These are phyloP conservation scores for Trachurus trachurus DNA, from an alignment of 2,797 vertebrate genomes.

Conservation along the genomic window DNA sequence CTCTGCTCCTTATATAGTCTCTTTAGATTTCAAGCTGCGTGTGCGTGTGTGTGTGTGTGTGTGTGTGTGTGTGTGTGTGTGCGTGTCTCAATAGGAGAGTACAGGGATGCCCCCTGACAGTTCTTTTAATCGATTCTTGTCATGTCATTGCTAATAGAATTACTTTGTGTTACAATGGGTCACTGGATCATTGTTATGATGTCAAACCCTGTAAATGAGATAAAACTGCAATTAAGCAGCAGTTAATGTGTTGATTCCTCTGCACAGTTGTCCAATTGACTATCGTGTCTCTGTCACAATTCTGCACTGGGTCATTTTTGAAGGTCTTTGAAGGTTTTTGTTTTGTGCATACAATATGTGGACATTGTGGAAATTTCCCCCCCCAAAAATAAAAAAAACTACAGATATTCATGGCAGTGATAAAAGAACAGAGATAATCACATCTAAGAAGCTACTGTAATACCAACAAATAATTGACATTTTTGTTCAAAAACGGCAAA, in stretches of 20 bases:
- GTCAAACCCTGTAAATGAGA: not conserved
- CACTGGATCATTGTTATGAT: not conserved
- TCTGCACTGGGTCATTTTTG: not conserved
- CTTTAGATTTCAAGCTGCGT: constrained; percentile 57
- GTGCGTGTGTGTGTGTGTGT: constrained; percentile 40
- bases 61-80: constrained; percentile 37
- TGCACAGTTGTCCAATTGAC: not conserved
- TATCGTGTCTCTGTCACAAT: not conserved
- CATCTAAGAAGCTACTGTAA: not conserved
- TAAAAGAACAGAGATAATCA: not conserved
- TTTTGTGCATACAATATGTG: not conserved
- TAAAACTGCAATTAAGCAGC: not conserved
- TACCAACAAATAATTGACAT: not conserved
- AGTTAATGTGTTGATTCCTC: not conserved
- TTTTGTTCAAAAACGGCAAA: not conserved
- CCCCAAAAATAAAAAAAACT: too few species aligned
- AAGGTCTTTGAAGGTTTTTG: not conserved
- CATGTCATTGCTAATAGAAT: constrained; percentile 66
- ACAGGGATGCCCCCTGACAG: constrained; percentile 29
- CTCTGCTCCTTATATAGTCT: constrained; percentile 40
- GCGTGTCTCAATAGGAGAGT: constrained; percentile 19
- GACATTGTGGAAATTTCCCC: too few species aligned
- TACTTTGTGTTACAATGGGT: constrained; percentile 29
- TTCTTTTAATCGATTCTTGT: constrained; percentile 37
- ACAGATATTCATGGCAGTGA: not conserved